These are phyloP conservation scores for Trochalopteron elliotii DNA, from an alignment of 2,113 vertebrate species.

Conservation along the genomic window DNA sequence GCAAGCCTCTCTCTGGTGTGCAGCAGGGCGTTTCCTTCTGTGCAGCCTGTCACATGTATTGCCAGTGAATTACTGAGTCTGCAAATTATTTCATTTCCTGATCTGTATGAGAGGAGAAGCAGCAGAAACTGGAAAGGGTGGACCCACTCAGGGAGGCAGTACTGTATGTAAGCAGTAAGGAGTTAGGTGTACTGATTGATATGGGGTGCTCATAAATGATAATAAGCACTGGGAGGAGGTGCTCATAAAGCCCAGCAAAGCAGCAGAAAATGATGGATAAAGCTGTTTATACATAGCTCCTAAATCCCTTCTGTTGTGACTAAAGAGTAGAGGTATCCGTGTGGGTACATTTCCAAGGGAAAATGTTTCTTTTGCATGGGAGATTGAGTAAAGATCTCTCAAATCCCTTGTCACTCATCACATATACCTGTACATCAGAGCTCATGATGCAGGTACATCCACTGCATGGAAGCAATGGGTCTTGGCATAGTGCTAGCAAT, in stretches of 20 bases:
- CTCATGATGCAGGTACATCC: background rate
- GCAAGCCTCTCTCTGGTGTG: background rate
- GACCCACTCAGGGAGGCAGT: accelerated
- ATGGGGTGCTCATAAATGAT: background rate
- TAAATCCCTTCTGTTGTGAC: background rate
- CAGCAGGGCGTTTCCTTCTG: background rate
- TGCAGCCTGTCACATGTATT: accelerated
- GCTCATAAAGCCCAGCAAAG: background rate
- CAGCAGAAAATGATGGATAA: background rate
- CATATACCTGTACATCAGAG: accelerated
- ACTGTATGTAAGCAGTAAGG: accelerated
- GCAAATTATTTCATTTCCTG: background rate
- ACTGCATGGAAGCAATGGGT: background rate
- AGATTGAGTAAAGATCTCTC: background rate
- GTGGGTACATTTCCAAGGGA: background rate
- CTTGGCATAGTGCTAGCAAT: background rate
- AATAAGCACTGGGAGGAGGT: background rate
- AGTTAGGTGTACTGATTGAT: accelerated
- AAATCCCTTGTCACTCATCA: background rate
- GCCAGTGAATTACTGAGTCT: background rate
- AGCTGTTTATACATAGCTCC: background rate
- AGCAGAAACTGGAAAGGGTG: background rate
- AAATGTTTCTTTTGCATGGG: background rate
- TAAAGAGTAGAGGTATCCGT: background rate
- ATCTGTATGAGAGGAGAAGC: background rate